Evolutionary conservation across 2,888 invertebrate genomes (phyloP), one percentile per base, ranked within the genome.

Genomic region (Tinea pellionella): DNA sequence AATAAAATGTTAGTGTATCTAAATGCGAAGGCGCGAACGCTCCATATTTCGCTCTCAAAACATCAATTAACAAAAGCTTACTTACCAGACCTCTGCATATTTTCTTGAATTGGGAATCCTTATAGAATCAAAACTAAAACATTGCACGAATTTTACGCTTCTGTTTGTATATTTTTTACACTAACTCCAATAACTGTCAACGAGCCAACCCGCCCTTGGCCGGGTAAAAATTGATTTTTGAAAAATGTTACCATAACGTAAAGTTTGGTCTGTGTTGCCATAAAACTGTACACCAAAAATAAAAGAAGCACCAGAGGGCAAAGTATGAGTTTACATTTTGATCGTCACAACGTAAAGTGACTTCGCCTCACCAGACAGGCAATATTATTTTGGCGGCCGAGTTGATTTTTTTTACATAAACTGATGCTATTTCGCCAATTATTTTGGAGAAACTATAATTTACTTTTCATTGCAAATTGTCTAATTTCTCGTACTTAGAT

Each of bases 61-160:
- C n/a, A 47, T 15, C 47, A 2, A 47, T 47, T 47, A 15, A 16
- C 2, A 15, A 47, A 55, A 57, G 47, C n/a, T 15, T 6, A 61
- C 24, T 74, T 82, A 85, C 85, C 85, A 79, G 86, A 86, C 84
- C 86, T 82, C 79, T 85, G 85, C 85, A 85, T 85, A 70, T 64
- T 84, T 75, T 66, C 68, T 72, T 69, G 65, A 68, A 71, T 63
- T 61, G 64, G 65, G 73, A 69, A 69, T 72, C 69, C 16, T 41
- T 61, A 43, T 6, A 13, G 9, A 41, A 72, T 82, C 71, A 84
- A 77, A 75, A 69, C 68, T 74, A 75, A 80, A 80, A 81, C 86
- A 87, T 86, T 71, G 78, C 83, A 71, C 72, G 64, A 75, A 71
- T 74, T 74, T 69, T 69, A 59, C 13, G 18, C 19, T 29, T 55